Evolutionary conservation across 2,113 vertebrate genomes (phyloP), one percentile per base, ranked within the genome.

Genomic region (Pomatostomus ruficeps): DNA sequence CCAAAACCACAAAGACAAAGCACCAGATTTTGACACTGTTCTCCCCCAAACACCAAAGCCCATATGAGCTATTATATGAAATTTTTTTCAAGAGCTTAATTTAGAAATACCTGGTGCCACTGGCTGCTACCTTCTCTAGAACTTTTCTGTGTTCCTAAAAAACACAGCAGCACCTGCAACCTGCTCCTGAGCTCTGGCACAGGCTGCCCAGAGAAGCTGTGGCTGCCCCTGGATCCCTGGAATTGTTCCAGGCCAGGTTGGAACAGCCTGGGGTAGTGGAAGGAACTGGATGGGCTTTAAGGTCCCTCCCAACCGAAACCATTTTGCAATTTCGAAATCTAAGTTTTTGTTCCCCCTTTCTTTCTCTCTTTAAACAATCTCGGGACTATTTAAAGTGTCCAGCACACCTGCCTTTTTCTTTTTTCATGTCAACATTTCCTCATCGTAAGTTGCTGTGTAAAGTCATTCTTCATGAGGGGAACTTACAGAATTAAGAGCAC

Each of bases 371-470:
- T 67, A 75, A 62, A 83, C 48, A 65, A 72, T 8, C 46, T 52
- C 42, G 66, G 12, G 20, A 76, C 21, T 26, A 40, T 63, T 82
- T 68, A 4, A 49, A 80, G 63, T 12, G 43, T 15, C 31, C n/a
- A 21, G 11, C 14, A 58, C 6, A 5, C 23, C 45, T 79, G 31
- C 21, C 6, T 19, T 21, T 17, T 36, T 59, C 38, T 19, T 42
- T 46, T 12, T 51, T 43, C 6, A 18, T 5, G 29, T 31, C 29
- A n/a, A 4, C 3, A 9, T 58, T 49, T 74, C 61, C 81, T 84
- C 54, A 12, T 6, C 19, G 0, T 2, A 22, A 70, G 17, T 0
- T 31, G 51, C 55, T 75, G 38, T 49, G 38, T 8, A 7, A 55
- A 76, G 45, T 36, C 42, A 28, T 5, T 20, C 5, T 35, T 65